Percentiles rank a stretch among this genome's conserved stretches.
Evolutionary conservation across 2,113 vertebrate genomes (phyloP).

Genomic region (Actinemys pallida): DNA sequence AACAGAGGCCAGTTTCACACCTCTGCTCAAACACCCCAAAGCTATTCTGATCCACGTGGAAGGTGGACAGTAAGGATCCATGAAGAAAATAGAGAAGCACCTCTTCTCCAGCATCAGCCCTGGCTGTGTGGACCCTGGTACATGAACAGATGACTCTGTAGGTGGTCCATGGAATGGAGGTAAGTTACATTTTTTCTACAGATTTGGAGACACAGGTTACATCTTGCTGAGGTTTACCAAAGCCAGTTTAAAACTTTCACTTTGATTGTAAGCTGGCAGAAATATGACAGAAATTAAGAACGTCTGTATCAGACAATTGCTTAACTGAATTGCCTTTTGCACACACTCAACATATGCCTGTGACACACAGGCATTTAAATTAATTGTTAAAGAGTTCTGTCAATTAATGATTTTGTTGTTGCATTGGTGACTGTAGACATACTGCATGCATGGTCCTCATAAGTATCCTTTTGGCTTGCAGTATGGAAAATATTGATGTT

Average conservation of each 20-base stretch:
- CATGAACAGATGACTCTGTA: background rate
- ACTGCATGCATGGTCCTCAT: background rate
- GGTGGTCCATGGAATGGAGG: background rate
- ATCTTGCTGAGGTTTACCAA: background rate
- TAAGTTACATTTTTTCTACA: background rate
- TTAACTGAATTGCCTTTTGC: background rate
- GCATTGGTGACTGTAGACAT: background rate
- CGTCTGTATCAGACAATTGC: background rate
- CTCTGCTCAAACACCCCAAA: background rate
- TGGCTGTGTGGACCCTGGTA: background rate
- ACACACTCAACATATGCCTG: background rate
- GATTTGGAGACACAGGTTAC: background rate
- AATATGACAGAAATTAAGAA: background rate
- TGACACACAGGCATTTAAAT: background rate
- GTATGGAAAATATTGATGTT: background rate
- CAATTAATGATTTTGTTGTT: background rate
- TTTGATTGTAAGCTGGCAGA: background rate
- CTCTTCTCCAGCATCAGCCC: constrained; percentile 11
- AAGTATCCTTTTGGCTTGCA: background rate
- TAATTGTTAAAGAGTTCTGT: background rate
- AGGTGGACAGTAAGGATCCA: background rate
- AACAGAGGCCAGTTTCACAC: background rate
- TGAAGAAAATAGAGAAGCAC: background rate
- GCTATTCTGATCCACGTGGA: background rate
- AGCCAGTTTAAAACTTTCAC: background rate